Evolutionary conservation across 2,888 invertebrate species (phyloP).

Genomic region (Scelioninae gen. 1): DNA sequence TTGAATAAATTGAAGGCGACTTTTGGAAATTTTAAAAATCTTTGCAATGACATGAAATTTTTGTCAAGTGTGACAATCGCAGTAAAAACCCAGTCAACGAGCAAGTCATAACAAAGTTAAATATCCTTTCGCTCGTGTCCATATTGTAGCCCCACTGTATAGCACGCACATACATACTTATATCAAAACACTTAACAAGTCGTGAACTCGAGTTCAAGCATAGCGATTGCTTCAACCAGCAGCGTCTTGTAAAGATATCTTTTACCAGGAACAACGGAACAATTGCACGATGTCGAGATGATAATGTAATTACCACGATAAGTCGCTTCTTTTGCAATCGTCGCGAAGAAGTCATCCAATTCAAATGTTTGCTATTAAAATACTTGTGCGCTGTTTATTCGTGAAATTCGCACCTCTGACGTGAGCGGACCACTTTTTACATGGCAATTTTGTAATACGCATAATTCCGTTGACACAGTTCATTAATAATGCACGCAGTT

Average conservation of each 20-base stretch:
- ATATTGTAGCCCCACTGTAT: constrained; percentile 27
- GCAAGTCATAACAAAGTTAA: constrained; percentile 30
- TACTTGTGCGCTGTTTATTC: background rate
- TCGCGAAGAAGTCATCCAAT: constrained; percentile 11
- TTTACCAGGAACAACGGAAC: constrained; percentile 75
- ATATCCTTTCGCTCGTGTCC: constrained; percentile 45
- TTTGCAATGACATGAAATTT: background rate
- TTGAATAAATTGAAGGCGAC: no score
- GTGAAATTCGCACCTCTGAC: constrained; percentile 3
- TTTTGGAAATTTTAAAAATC: no score
- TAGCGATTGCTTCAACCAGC: constrained; percentile 76
- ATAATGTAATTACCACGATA: constrained; percentile 75
- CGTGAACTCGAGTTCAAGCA: constrained; percentile 79
- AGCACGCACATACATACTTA: constrained; percentile 23
- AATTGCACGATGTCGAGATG: constrained; percentile 77
- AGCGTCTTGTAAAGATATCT: constrained; percentile 74
- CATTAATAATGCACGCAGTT: constrained; percentile 13
- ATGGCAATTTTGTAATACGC: background rate
- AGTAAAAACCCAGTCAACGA: constrained; percentile 6
- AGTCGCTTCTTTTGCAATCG: constrained; percentile 63
- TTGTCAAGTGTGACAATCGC: constrained; percentile 22
- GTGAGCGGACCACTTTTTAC: constrained; percentile 7
- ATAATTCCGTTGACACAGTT: constrained; percentile 18
- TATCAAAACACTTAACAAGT: constrained; percentile 55
- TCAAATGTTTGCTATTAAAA: background rate